A percentile compares a stretch with the other conserved stretches of the same genome.
These are phyloP conservation scores for Ictalurus punctatus DNA, from an alignment of 2,113 vertebrate genomes.

Conservation along the genomic window DNA sequence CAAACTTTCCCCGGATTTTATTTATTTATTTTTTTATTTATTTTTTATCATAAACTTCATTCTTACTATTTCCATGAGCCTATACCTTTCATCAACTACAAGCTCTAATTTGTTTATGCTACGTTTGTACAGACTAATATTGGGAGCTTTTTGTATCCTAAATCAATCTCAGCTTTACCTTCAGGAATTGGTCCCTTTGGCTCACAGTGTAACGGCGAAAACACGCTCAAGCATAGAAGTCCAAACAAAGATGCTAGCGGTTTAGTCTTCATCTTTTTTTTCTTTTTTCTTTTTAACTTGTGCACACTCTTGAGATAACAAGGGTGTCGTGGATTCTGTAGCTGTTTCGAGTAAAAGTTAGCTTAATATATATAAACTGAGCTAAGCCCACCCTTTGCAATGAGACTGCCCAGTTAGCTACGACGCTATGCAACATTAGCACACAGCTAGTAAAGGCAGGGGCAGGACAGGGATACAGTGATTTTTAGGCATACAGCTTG, in stretches of 20 bases:
- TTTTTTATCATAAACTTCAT: background rate
- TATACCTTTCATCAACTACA: background rate
- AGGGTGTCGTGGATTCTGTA: background rate
- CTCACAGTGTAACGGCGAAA: slow-evolving; percentile 42
- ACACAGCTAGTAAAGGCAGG: background rate
- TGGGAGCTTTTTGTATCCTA: background rate
- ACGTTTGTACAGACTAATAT: background rate
- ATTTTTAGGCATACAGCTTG: background rate
- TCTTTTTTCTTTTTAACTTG: background rate
- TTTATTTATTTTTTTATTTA: no score
- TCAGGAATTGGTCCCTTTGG: slow-evolving; percentile 53
- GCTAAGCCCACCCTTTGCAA: slow-evolving; percentile 21
- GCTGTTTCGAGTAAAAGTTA: slow-evolving; percentile 44
- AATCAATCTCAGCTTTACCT: slow-evolving; percentile 59
- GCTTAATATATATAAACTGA: slow-evolving; percentile 22
- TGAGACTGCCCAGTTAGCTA: slow-evolving; percentile 22
- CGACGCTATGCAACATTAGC: background rate
- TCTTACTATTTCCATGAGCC: background rate
- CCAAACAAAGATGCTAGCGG: slow-evolving; percentile 14
- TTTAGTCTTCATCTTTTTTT: slow-evolving; percentile 50
- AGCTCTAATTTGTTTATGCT: background rate
- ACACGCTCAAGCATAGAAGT: slow-evolving; percentile 29
- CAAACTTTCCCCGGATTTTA: background rate
- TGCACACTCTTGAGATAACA: background rate
- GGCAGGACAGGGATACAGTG: background rate